Evolutionary conservation across 1,140 invertebrate species (phyloP).

Genomic region (Temnothorax longispinosus): DNA sequence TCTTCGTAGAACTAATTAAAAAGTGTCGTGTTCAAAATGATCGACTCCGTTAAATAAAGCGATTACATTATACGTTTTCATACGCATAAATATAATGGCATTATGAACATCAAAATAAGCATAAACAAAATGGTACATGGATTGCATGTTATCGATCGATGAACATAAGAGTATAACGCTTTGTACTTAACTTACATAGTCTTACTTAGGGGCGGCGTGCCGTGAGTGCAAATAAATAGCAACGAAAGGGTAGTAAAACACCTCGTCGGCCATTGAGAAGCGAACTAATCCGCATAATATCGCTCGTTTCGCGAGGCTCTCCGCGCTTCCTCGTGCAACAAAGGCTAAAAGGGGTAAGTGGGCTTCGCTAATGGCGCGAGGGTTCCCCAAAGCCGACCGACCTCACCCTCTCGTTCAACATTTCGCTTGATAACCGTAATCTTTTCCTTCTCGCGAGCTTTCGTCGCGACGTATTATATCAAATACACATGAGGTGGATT

Average conservation of each 20-base stretch:
- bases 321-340: slow-evolving; percentile 37
- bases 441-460: slow-evolving; percentile 38
- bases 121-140: slow-evolving; percentile 16
- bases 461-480: slow-evolving; percentile 19
- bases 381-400: slow-evolving; percentile 53
- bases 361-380: slow-evolving; percentile 54
- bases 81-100: neutral
- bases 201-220: slow-evolving; percentile 39
- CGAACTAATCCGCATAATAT: slow-evolving; percentile 62
- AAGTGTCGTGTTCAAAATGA: neutral
- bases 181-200: slow-evolving; percentile 35
- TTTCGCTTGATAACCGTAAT: slow-evolving; percentile 50
- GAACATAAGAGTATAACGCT: slow-evolving; percentile 17
- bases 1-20: neutral
- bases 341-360: slow-evolving; percentile 57
- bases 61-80: neutral
- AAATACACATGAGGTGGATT: slow-evolving; percentile 1
- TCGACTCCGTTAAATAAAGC: neutral
- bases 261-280: slow-evolving; percentile 47
- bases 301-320: slow-evolving; percentile 58
- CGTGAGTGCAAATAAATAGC: slow-evolving; percentile 48
- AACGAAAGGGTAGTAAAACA: slow-evolving; percentile 55
- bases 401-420: slow-evolving; percentile 23
- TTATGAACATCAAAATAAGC: slow-evolving; percentile 28
- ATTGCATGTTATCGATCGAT: slow-evolving; percentile 32